phyloP scores from a whole-genome alignment of 2,113 vertebrate genomes.

The Datnioides undecimradiatus region DNA sequence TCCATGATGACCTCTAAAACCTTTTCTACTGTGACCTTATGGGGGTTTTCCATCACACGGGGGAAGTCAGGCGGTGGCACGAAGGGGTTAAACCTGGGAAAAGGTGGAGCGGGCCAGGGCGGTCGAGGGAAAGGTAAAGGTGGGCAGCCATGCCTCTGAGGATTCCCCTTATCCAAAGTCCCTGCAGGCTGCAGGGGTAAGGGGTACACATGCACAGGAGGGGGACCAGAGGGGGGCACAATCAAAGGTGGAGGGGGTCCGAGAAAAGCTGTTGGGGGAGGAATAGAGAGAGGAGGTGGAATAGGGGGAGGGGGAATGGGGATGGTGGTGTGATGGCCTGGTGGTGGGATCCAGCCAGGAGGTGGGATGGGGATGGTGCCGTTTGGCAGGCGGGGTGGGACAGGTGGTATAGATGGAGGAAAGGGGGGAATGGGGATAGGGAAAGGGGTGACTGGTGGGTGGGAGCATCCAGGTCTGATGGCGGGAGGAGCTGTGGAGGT shows the following conservation, averaged over 20 bases:
- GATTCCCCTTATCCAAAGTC: conserved; percentile 86
- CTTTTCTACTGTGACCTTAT: conserved; percentile 91
- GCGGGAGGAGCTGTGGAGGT: conserved; percentile 25
- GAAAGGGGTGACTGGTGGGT: conserved; percentile 32
- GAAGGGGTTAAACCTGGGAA: conserved; percentile 91
- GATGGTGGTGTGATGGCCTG: conserved; percentile 13
- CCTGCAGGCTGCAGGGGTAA: conserved; percentile 82
- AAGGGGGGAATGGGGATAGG: conserved; percentile 61
- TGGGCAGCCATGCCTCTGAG: conserved; percentile 73
- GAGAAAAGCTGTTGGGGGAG: conserved; percentile 56
- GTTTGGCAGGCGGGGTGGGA: conserved; percentile 68
- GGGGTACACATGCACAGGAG: conserved; percentile 83
- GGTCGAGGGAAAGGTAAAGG: conserved; percentile 79
- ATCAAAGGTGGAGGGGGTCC: conserved; percentile 65
- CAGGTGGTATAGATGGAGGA: conserved; percentile 51
- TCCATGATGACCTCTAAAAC: conserved; percentile 91
- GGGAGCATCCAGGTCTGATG: neutral
- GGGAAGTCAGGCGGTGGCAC: conserved; percentile 90
- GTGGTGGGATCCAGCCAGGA: conserved; percentile 72
- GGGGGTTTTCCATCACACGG: conserved; percentile 85
- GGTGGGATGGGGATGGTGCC: conserved; percentile 77
- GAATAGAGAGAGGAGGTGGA: conserved; percentile 51
- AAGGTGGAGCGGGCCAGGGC: conserved; percentile 83
- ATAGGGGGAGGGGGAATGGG: conserved; percentile 54
- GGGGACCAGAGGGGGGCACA: conserved; percentile 56